Evolutionary conservation across 2,888 invertebrate species (phyloP), one percentile per base, ranked within the genome.

Genomic region (Epinotia demarniana): DNA sequence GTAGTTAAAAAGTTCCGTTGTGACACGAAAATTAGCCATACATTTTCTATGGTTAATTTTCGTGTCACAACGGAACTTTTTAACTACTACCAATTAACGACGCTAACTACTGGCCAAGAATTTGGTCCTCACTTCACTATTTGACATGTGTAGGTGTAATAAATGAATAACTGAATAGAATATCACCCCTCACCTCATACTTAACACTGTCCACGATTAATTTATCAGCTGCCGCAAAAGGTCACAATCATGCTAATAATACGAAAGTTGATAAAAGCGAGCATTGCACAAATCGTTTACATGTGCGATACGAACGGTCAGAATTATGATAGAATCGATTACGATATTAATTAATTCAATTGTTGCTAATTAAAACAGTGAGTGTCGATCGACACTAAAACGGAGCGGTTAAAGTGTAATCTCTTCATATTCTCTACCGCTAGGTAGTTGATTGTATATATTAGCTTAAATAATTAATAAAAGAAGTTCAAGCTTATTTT

Each of bases 231-330:
- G 3, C 9, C 23, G 16, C 27, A 53, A 75, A 75, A 72, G 67
- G 75, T 75, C 66, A 60, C 70, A 60, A 64, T 49, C 9, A 27
- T 70, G 8, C 12, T 49, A 68, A 33, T 53, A 63, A 43, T 63
- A 53, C 11, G 53, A 46, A 27, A 27, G 39, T 43, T 58, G 75
- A 75, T 72, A 75, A 67, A 43, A 18, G 33, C 67, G 27, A 23
- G 39, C 69, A 64, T 75, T 75, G 64, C 58, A 49, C 19, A 53
- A 75, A 75, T 58, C 43, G 57, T 75, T 39, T 64, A 46, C 5
- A 69, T n/a, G 57, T 53, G 49, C 46, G 60, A 69, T 19, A 39
- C 18, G 58, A 46, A n/a, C 27, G 23, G 18, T n/a, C 23, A 57
- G 43, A 23, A n/a, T 63, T 43, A 49, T 64, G 70, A 75, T 39